Conservation (phyloP, 2,113 vertebrate species). For the Mastomys natalensis region DNA sequence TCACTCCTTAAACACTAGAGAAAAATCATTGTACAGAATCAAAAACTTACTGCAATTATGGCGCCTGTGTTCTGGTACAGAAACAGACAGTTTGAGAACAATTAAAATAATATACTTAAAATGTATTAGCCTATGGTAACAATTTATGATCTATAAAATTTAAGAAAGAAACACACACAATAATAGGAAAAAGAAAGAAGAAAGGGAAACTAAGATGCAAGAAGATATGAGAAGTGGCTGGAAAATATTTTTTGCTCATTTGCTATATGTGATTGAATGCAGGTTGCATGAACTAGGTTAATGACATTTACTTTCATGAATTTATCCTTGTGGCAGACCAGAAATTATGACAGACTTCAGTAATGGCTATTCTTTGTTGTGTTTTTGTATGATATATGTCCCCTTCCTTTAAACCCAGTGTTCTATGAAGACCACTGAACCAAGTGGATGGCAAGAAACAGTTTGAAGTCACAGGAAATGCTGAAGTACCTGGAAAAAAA, state of each 20-base stretch:
- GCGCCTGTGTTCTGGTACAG: background rate
- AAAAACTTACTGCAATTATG: background rate
- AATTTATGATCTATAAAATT: background rate
- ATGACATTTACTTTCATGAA: background rate
- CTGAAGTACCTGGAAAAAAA: too few relatives aligned
- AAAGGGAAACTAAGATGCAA: too few relatives aligned
- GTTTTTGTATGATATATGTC: accelerated
- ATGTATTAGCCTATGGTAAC: background rate
- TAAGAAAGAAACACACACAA: background rate
- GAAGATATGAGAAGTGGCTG: background rate
- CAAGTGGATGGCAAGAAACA: accelerated
- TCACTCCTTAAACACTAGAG: background rate
- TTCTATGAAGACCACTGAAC: too few relatives aligned
- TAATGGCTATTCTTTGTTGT: background rate
- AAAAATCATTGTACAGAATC: background rate
- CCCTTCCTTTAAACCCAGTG: accelerated
- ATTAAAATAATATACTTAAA: background rate
- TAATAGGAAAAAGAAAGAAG: background rate
- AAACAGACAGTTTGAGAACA: background rate
- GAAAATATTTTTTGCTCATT: background rate
- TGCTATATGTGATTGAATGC: background rate
- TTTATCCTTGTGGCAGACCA: background rate
- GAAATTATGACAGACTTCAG: accelerated
- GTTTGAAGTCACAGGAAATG: background rate
- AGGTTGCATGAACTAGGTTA: background rate